These are phyloP conservation scores for Lasioglossum oenotherae DNA, from an alignment of 2,888 invertebrate species.

Conservation along the genomic window DNA sequence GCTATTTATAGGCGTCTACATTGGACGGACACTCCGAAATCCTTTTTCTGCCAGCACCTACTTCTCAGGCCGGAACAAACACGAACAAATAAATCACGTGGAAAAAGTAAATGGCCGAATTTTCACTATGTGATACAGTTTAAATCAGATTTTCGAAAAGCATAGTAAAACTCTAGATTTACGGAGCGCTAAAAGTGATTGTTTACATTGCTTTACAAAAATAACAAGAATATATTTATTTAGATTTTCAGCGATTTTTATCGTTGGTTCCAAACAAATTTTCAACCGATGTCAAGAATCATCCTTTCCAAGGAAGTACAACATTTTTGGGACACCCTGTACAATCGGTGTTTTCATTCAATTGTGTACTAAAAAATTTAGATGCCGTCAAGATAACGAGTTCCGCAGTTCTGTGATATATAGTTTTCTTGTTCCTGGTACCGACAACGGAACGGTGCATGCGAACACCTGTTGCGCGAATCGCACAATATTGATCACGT, in stretches of 20 bases:
- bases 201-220: background rate
- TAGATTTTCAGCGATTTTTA: too few relatives aligned
- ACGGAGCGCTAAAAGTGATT: too few relatives aligned
- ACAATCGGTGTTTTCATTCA: too few relatives aligned
- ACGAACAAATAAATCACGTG: background rate
- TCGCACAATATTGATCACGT: background rate
- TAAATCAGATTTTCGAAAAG: background rate
- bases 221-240: too few relatives aligned
- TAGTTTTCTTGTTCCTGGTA: background rate
- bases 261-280: too few relatives aligned
- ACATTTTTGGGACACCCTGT: too few relatives aligned
- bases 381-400: background rate
- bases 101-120: background rate
- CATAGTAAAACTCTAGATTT: too few relatives aligned
- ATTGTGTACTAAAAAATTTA: too few relatives aligned
- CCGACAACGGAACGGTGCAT: background rate
- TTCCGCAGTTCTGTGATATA: background rate
- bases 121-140: background rate
- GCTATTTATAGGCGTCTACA: background rate
- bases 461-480: slow-evolving; percentile 42
- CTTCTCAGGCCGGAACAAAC: background rate
- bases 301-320: too few relatives aligned
- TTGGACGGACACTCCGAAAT: background rate
- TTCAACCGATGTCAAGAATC: too few relatives aligned
- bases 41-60: background rate